A percentile compares a stretch with the other conserved stretches of the same genome.
Conservation (phyloP, 1,140 invertebrate genomes). For the Aethina tumida region DNA sequence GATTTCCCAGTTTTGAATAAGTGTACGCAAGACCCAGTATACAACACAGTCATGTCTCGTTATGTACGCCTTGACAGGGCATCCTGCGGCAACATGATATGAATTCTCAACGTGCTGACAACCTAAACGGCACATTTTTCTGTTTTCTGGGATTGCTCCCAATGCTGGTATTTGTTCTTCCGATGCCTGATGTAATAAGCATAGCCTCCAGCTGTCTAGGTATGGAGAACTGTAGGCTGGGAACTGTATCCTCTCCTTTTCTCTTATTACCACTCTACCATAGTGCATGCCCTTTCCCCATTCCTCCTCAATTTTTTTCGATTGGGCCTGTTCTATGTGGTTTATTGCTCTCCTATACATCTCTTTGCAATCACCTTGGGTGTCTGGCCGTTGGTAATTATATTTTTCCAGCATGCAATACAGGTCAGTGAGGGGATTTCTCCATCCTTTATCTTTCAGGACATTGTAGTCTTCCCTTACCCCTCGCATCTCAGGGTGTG, state of each 20-base stretch:
- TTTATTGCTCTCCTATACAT: background rate
- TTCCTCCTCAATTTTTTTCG: slow-evolving; percentile 7
- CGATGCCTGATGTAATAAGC: slow-evolving; percentile 5
- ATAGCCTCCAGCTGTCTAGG: slow-evolving; percentile 11
- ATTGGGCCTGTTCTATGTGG: background rate
- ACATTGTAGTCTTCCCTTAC: slow-evolving; percentile 4
- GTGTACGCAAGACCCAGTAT: too few relatives aligned
- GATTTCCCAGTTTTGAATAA: too few relatives aligned
- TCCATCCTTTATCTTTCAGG: slow-evolving; percentile 13
- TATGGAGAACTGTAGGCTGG: slow-evolving; percentile 10
- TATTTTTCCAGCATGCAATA: slow-evolving; percentile 1
- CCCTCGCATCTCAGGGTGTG: slow-evolving; percentile 7
- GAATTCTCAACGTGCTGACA: slow-evolving; percentile 10
- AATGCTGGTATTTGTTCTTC: slow-evolving; percentile 16
- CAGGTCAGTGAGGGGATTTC: slow-evolving; percentile 17
- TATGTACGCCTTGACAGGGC: slow-evolving; percentile 1
- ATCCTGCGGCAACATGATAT: slow-evolving; percentile 12
- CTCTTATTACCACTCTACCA: slow-evolving; percentile 2
- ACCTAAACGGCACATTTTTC: slow-evolving; percentile 7
- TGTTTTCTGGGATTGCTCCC: background rate
- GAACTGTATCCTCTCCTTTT: slow-evolving; percentile 6
- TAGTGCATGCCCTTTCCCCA: slow-evolving; percentile 13
- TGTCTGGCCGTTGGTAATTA: background rate
- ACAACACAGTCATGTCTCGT: slow-evolving; percentile 5
- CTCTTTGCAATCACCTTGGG: background rate